Evolutionary conservation across 2,888 invertebrate species (phyloP).

Genomic region (Antheraea assamensis): DNA sequence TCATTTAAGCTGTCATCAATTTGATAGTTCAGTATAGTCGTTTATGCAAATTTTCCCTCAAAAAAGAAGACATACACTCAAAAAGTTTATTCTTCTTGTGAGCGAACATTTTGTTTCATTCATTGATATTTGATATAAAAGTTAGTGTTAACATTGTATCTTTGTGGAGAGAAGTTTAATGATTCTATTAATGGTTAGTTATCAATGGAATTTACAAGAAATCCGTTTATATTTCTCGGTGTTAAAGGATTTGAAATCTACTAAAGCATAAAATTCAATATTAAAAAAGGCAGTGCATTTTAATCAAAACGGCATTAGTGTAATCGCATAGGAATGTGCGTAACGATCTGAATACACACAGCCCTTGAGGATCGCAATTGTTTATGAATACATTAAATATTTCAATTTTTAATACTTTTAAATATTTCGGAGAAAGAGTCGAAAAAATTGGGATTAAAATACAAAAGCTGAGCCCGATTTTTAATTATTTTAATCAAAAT

Average conservation of each 20-base stretch:
- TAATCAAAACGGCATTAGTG: slow-evolving; percentile 80
- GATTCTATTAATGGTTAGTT: slow-evolving; percentile 4
- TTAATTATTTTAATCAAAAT: too few species aligned
- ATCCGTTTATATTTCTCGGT: slow-evolving; percentile 48
- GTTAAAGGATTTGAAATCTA: slow-evolving; percentile 54
- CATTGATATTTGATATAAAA: background rate
- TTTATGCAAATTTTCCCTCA: too few species aligned
- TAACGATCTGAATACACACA: slow-evolving; percentile 53
- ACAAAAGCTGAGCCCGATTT: too few species aligned
- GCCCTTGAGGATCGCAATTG: slow-evolving; percentile 20
- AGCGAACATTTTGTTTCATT: too few species aligned
- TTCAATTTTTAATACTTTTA: background rate
- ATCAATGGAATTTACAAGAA: slow-evolving; percentile 21
- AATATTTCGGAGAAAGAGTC: background rate
- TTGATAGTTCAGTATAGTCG: too few species aligned
- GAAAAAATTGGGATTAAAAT: background rate
- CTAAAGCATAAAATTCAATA: slow-evolving; percentile 72
- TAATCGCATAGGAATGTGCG: slow-evolving; percentile 76
- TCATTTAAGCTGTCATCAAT: too few species aligned
- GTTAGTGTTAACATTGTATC: background rate
- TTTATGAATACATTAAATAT: background rate
- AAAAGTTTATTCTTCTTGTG: too few species aligned
- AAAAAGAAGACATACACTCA: too few species aligned
- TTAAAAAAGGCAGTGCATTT: slow-evolving; percentile 76
- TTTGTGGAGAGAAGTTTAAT: background rate